Base-by-base conservation (phyloP, 2,888 invertebrate genomes). In the Lysandra coridon region DNA sequence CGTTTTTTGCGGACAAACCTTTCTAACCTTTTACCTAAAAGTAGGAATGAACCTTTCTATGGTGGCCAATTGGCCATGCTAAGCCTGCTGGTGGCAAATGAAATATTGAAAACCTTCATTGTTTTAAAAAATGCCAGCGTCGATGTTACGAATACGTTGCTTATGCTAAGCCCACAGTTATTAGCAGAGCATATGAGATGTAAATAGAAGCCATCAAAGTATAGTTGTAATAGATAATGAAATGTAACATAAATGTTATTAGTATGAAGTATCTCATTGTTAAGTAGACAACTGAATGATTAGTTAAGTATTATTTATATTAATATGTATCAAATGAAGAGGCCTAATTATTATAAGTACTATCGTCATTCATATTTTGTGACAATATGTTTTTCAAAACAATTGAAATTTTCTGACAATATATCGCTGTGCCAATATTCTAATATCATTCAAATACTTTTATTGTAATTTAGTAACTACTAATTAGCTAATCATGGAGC, bases 161-260 rank as follows among this genome's bases (percentile, higher is more conserved):
- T 33, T 69, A 69, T 5, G 17, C 33, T 14, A 69, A 33, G 69
- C 33, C 30, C 33, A 14, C 33, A 7, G 5, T 69, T 37, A 69
- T 14, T 33, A 69, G 69, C 69, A 69, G 69, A 69, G 69, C 69
- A 69, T 69, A 69, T 69, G 69, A 69, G 14, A 33, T 33, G 33
- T 33, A 69, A 3, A 69, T 69, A 64, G 64, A 23, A 23, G 7
- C 23, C 10, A 64, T 23, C 7, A 62, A 30, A 33, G 12, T 30
- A 30, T 69, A 69, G 23, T 62, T 37, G 33, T 14, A 33, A 69
- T 69, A 5, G 14, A 17, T 69, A 64, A 64, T 33, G 30, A 64
- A 12, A 64, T 69, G 30, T 23, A 64, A 30, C 7, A 12, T 64
- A 30, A 17, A 37, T 69, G 33, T 69, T 69, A 33, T 69, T 69